These are phyloP conservation scores for Sebastes melanostomus DNA, from an alignment of 2,797 vertebrate species.

Conservation along the genomic window DNA sequence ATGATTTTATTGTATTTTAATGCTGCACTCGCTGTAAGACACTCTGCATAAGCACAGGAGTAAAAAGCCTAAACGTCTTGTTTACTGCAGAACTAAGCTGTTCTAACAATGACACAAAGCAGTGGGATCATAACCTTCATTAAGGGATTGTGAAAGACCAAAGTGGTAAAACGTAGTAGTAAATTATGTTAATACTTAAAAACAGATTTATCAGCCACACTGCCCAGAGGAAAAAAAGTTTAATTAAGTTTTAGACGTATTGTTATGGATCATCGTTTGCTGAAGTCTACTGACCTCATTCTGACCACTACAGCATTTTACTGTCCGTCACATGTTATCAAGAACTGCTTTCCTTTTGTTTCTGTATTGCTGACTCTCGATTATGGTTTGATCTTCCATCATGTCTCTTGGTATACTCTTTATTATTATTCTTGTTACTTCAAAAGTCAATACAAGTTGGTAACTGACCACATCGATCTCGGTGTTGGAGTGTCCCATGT, in stretches of 20 bases:
- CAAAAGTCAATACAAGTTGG: neutral
- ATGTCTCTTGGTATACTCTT: neutral
- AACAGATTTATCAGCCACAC: neutral
- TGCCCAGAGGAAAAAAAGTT: neutral
- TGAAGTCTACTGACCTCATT: neutral
- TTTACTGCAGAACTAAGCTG: neutral
- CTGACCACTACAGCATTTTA: neutral
- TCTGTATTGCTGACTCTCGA: neutral
- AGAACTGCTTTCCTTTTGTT: neutral
- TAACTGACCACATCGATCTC: constrained; percentile 96
- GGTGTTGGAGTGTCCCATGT: constrained; percentile 99
- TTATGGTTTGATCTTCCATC: neutral
- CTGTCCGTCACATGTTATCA: no score
- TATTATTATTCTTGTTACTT: neutral
- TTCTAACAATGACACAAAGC: neutral
- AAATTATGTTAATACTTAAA: neutral
- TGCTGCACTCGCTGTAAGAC: neutral
- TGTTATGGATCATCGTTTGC: neutral
- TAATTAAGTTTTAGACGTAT: neutral
- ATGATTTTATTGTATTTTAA: neutral
- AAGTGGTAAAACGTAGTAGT: neutral
- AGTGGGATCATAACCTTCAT: neutral
- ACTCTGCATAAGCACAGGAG: neutral
- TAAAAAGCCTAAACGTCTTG: neutral
- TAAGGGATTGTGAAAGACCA: neutral